These are phyloP conservation scores for Zaprionus lachaisei DNA, from an alignment of 1,140 invertebrate genomes.

Conservation along the genomic window DNA sequence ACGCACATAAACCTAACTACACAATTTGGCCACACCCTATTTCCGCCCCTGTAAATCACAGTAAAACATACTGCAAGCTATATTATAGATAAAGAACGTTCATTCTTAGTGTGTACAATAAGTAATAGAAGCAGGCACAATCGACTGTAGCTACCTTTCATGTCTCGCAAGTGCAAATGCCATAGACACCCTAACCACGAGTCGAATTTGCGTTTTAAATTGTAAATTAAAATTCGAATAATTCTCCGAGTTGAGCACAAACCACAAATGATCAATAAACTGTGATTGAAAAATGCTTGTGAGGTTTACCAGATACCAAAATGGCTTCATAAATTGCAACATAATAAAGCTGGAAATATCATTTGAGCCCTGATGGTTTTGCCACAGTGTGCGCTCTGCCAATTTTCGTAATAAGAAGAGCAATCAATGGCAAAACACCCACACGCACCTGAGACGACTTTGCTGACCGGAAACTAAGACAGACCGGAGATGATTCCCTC, in stretches of 20 bases:
- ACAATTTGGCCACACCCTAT: too few relatives aligned
- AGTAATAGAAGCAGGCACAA: too few relatives aligned
- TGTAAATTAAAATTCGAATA: too few relatives aligned
- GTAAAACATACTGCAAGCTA: too few relatives aligned
- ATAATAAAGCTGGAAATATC: not conserved
- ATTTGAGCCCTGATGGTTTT: not conserved
- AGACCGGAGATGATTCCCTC: not conserved
- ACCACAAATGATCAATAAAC: not conserved
- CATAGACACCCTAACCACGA: too few relatives aligned
- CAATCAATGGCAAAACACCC: conserved; percentile 24
- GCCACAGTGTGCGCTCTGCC: conserved; percentile 24
- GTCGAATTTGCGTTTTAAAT: too few relatives aligned
- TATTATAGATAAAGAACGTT: too few relatives aligned
- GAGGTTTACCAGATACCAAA: not conserved
- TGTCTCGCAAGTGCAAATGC: too few relatives aligned
- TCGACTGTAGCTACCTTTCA: too few relatives aligned
- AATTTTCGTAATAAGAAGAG: conserved; percentile 36
- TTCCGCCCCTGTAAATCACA: too few relatives aligned
- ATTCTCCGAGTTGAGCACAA: not conserved
- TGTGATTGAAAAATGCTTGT: not conserved
- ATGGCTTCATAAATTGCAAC: not conserved
- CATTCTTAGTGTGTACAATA: too few relatives aligned
- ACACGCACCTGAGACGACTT: conserved; percentile 17
- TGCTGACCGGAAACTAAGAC: not conserved
- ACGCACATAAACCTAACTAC: too few relatives aligned